Evolutionary conservation across 2,113 vertebrate species (phyloP), one percentile per base, ranked within the genome.

Genomic region (Onychostruthus taczanowskii): DNA sequence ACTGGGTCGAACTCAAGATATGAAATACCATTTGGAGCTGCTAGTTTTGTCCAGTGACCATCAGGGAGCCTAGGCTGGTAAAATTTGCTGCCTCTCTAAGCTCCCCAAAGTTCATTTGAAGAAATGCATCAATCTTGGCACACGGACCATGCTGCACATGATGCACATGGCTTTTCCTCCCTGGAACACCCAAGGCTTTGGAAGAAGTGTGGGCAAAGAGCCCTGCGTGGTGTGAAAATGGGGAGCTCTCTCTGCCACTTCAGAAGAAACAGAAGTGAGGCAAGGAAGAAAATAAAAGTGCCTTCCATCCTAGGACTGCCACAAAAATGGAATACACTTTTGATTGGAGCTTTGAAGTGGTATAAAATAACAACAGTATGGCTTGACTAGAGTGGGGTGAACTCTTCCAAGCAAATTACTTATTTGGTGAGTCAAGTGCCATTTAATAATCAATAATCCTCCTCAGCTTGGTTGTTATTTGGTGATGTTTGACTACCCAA

Each of bases 401-500:
- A 70, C 47, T 72, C 33, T 63, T 87, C 9, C 30, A 30, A 63
- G 27, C 16, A 87, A 84, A 81, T 81, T 55, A 70, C 67, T 91
- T 87, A 84, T 84, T 52, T 84, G 30, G 31, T 89, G 46, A 84
- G 39, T 63, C 75, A 89, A 91, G 10, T 67, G 30, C 31, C 4
- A 1, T 89, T 89, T 91, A 89, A 47, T 78, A 89, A 84, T 61
- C 92, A 93, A 47, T 89, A 80, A 67, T 33, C 13, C 13, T 31
- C 52, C 21, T 72, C 27, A 87, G 7, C 13, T 72, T 59, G 15
- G 44, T 49, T 89, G 35, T 33, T 87, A 5, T 77, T 91, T 94
- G 61, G 37, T 84, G 62, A 64, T 62, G 13, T 53, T 92, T 87
- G 68, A 75, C 69, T 64, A 23, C 2, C 0, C 23, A 87, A 91